Evolutionary conservation across 2,113 vertebrate genomes (phyloP), one percentile per base, ranked within the genome.

Genomic region (Salvelinus sp.): DNA sequence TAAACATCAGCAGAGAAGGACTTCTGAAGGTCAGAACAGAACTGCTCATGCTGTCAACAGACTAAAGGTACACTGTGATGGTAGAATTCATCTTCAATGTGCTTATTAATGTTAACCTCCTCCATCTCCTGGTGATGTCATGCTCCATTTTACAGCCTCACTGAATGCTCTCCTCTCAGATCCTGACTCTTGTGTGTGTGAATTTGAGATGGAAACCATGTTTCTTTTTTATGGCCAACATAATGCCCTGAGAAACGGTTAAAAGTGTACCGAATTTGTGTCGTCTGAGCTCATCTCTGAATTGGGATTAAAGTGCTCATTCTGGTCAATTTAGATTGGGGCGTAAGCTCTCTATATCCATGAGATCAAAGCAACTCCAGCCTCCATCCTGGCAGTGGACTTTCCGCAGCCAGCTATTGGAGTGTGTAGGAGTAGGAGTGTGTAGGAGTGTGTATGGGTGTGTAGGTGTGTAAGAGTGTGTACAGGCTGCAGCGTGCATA

Each of bases 1-100:
- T 23, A 62, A n/a, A 62, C 58, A 62, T 60, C 22, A 7, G 84
- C 75, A 85, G 87, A 5, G 84, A 77, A 85, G 87, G 86, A 84
- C 74, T 65, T 38, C 48, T 84, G 72, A 90, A 83, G 69, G 80
- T 75, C 63, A 76, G 25, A 62, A 73, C 69, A 27, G 18, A 86
- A 85, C 28, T 67, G 65, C 25, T 30, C 38, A 9, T 30, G 27
- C 27, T 14, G 18, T 30, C 65, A 28, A 16, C 65, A 30, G n/a
- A 7, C 50, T 50, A 50, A 14, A 62, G 58, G 58, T 62, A 9
- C 6, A 4, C 58, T 22, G 13, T 62, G 58, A 62, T 62, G 58
- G 20, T n/a, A 62, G 20, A 62, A 62, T 22, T 23, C 1, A 13
- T 6, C 58, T 62, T 62, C 9, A 23, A n/a, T 62, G 58, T 22